Evolutionary conservation across 1,140 invertebrate species (phyloP), one percentile per base, ranked within the genome.

Genomic region (Pseudobourletiella spinata): DNA sequence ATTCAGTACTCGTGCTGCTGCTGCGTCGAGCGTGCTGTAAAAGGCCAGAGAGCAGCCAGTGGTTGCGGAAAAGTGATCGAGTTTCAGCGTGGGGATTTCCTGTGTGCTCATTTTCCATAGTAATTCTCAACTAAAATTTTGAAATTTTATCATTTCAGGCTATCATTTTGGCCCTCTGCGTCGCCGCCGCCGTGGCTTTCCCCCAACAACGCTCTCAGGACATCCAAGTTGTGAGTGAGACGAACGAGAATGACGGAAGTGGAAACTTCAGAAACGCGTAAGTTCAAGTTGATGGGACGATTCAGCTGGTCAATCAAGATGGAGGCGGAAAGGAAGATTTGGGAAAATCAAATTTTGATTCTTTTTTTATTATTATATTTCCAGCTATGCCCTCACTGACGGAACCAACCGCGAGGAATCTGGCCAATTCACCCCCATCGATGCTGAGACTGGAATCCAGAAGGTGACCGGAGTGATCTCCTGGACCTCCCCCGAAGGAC

Each of bases 401-500:
- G 63, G 63, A 59, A 65, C 57, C 8, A 56, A 44, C 50, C 50
- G 63, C 16, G 35, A 65, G 11, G 63, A 65, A 48, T 43, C 35
- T 16, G 63, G 63, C 28, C 4, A 55, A 55, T 35, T 55, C 52
- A 6, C 4, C 8, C 26, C 52, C 3, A 16, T 11, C 3, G 32
- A 55, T 30, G 51, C 52, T 29, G 32, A 46, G 22, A 56, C 57
- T 30, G 63, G 63, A 60, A 50, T 50, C 42, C 62, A 64, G 55
- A 46, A 39, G 6, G 16, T 29, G 3, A 22, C 26, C 35, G 63
- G 63, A 24, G 30, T 28, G 14, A 65, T 65, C 63, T 54, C 57
- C 25, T 65, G 63, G 63, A 65, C 63, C 25, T 55, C 57, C 20
- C 63, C 63, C 14, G 63, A 65, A 56, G 63, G 63, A 26, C 63